phyloP scores from a whole-genome alignment of 1,140 invertebrate genomes.

The Lepidurus apus region DNA sequence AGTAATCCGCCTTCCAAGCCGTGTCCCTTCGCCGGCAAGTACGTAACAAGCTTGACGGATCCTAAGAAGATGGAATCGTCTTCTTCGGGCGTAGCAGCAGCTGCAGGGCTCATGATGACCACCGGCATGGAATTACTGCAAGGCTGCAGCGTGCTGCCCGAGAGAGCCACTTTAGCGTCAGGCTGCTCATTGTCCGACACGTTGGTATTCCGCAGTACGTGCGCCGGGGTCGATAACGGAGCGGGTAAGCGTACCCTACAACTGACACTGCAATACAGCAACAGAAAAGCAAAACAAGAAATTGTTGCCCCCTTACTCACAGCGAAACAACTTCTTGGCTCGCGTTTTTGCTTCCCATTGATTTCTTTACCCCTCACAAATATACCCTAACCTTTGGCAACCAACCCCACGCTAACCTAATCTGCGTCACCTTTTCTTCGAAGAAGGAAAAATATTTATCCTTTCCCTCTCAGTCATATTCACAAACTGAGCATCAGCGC shows the following conservation, averaged over 20 bases:
- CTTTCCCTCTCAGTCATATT: neutral
- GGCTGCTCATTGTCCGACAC: slow-evolving; percentile 20
- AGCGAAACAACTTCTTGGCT: neutral
- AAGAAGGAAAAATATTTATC: neutral
- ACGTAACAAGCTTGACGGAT: slow-evolving; percentile 21
- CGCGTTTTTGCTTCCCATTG: neutral
- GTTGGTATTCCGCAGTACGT: slow-evolving; percentile 21
- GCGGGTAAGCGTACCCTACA: slow-evolving; percentile 4
- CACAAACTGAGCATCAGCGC: neutral
- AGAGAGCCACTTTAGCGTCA: slow-evolving; percentile 21
- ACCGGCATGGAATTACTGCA: slow-evolving; percentile 18
- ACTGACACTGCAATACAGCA: neutral
- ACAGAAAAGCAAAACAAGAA: neutral
- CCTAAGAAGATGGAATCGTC: slow-evolving; percentile 1
- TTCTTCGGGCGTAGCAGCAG: neutral
- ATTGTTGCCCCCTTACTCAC: neutral
- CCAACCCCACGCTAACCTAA: neutral
- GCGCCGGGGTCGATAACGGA: slow-evolving; percentile 5
- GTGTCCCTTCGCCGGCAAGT: slow-evolving; percentile 7
- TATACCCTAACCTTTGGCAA: neutral
- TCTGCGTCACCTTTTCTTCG: neutral
- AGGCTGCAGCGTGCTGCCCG: slow-evolving; percentile 7
- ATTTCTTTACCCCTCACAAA: neutral
- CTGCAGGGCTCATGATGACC: slow-evolving; percentile 11
- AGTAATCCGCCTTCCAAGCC: slow-evolving; percentile 20